Base-by-base conservation (phyloP, 2,113 vertebrate genomes). In the Zosterops japonicus region DNA sequence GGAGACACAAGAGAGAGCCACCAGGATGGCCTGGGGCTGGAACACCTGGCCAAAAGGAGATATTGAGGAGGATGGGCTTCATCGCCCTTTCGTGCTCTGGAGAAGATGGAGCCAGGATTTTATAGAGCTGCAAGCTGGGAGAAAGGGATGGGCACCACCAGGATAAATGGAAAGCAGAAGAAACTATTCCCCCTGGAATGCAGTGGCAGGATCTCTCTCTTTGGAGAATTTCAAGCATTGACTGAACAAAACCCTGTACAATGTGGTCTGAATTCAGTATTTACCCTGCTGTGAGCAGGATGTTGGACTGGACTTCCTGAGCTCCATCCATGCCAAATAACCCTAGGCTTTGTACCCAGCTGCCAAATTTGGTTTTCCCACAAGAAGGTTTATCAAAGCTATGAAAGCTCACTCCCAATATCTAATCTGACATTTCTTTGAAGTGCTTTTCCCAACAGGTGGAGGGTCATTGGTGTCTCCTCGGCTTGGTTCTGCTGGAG, bases 381-480 rank as follows among this genome's bases (percentile, higher is more conserved):
- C 31, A 20, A 55, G 47, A 52, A 41, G 12, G 12, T 59, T 80
- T 87, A 15, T 44, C 63, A 47, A 39, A 74, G 23, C 12, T 72
- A 17, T 44, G 36, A 33, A 35, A 65, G 25, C 5, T 87, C 1
- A 0, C 14, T 65, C 29, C 33, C 2, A 5, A 1, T 83, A 33
- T 11, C 29, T 59, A 63, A 63, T 31, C 16, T 36, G 41, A 47
- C 5, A 27, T 5, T n/a, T 53, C n/a, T 71, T 33, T 36, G 68
- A 77, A 70, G 28, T 21, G 19, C n/a, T 67, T 39, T 53, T 76
- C 35, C 13, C 63, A 68, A 35, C 39, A 42, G 12, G 41, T 27
- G 49, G 5, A 23, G 41, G 14, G 9, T 29, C 3, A 8, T 0
- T 0, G 6, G 21, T 17, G 21, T 29, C 22, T 68, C 57, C 29